These are phyloP conservation scores for Sepioteuthis lessoniana DNA, from an alignment of 2,888 invertebrate species.

Conservation along the genomic window DNA sequence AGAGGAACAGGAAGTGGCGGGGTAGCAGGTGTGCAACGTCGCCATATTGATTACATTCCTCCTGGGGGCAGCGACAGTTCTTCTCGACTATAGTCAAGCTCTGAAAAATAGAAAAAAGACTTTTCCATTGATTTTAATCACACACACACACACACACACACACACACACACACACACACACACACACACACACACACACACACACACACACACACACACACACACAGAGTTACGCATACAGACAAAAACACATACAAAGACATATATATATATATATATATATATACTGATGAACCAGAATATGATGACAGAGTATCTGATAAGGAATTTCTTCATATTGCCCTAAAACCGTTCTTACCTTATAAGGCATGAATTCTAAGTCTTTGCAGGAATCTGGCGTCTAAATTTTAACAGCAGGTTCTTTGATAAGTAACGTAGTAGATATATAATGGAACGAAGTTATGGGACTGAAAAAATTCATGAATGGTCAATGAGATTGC, in stretches of 20 bases:
- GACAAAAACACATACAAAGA: constrained; percentile 36
- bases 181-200: not conserved
- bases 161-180: not conserved
- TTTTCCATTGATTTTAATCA: not conserved
- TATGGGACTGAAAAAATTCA: too few species aligned
- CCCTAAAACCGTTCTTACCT: too few species aligned
- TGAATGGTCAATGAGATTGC: too few species aligned
- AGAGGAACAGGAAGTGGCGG: not conserved
- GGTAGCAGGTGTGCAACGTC: not conserved
- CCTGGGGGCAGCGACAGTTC: not conserved
- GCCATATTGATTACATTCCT: not conserved
- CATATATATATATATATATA: constrained; percentile 41
- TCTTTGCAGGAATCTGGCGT: too few species aligned
- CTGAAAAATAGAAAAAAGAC: not conserved
- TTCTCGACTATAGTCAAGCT: not conserved
- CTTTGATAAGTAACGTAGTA: too few species aligned
- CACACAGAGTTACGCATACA: too few species aligned
- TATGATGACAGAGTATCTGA: too few species aligned
- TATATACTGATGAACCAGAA: not conserved
- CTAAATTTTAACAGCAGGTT: too few species aligned
- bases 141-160: too few species aligned
- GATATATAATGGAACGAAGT: too few species aligned
- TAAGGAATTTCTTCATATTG: too few species aligned
- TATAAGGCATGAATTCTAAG: too few species aligned
- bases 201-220: constrained; percentile 13